Base-by-base conservation (phyloP, 2,888 invertebrate species). In the Netelia inedita region DNA sequence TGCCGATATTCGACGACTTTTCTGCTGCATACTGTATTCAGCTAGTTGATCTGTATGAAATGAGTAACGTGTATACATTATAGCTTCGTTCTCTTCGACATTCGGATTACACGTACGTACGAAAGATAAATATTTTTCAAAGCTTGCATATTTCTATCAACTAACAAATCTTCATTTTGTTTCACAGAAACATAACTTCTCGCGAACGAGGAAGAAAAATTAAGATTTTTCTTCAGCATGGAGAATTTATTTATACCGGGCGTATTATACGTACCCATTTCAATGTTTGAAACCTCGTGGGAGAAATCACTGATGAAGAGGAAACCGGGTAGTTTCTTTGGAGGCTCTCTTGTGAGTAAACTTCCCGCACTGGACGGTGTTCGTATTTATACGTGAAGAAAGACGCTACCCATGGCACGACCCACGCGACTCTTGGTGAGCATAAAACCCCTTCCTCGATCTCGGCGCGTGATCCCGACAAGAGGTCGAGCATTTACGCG, bases 1-100 rank as follows among this genome's bases (percentile, higher is more conserved):
- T 5, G 90, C 90, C 9, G 92, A 92, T 1, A 90, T 88, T 5
- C 91, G 89, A 55, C 92, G 88, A 43, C 87, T 83, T 61, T 74
- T 87, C 61, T 79, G 28, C 19, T 72, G 72, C 11, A 57, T 35
- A 21, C 35, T 72, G n/a, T 65, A 53, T 21, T 79, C 86, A 2
- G 74, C 23, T 57, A 59, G 19, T 46, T 50, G 50, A 11, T 83
- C 83, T 79, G 74, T 50, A 3, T 21, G 57, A 61, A 16, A 55
- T 21, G 11, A 11, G 14, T 14, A 61, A 19, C 16, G 28, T 0
- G 23, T 50, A 1, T 43, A 73, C 14, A n/a, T 59, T 35, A 35
- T 35, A 35, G 6, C 35, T 35, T 35, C 35, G 35, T 35, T 35
- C 6, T 35, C 35, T 35, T 35, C 6, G 5, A 35, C 3, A 35